A percentile compares a stretch with the other conserved stretches of the same genome.
phyloP scores from a whole-genome alignment of 2,113 vertebrate species.

The Antennarius striatus region DNA sequence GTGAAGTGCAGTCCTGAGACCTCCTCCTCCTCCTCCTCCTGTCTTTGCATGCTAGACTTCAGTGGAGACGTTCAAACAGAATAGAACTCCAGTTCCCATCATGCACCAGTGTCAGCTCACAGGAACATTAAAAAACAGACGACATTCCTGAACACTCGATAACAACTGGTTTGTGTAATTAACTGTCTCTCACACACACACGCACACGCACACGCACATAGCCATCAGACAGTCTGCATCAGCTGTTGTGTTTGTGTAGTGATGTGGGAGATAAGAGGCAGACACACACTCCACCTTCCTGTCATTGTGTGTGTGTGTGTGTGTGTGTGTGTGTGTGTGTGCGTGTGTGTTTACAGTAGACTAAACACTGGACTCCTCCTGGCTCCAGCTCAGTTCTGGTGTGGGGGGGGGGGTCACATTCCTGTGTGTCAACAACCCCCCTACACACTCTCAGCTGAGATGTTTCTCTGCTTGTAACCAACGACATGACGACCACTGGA shows the following conservation, averaged over 20 bases:
- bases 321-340: conserved; percentile 8
- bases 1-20: too few species aligned
- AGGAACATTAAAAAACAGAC: not conserved
- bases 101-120: conserved; percentile 1
- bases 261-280: conserved; percentile 40
- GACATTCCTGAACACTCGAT: not conserved
- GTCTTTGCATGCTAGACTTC: too few species aligned
- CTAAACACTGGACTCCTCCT: conserved; percentile 29
- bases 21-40: too few species aligned
- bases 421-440: not conserved
- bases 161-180: not conserved
- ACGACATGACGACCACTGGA: too few species aligned
- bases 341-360: conserved; percentile 13
- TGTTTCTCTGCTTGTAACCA: not conserved
- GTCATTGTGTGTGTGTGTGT: conserved; percentile 3
- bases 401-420: not conserved
- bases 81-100: conserved; percentile 11
- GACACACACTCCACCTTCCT: conserved; percentile 8
- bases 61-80: too few species aligned
- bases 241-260: conserved; percentile 9
- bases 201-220: not conserved
- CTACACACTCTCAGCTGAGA: not conserved
- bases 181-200: too few species aligned
- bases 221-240: conserved; percentile 35
- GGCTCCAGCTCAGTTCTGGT: conserved; percentile 4